A percentile compares a stretch with the other conserved stretches of the same genome.
Evolutionary conservation across 2,113 vertebrate species (phyloP).

Genomic region (Actenoides hombroni): DNA sequence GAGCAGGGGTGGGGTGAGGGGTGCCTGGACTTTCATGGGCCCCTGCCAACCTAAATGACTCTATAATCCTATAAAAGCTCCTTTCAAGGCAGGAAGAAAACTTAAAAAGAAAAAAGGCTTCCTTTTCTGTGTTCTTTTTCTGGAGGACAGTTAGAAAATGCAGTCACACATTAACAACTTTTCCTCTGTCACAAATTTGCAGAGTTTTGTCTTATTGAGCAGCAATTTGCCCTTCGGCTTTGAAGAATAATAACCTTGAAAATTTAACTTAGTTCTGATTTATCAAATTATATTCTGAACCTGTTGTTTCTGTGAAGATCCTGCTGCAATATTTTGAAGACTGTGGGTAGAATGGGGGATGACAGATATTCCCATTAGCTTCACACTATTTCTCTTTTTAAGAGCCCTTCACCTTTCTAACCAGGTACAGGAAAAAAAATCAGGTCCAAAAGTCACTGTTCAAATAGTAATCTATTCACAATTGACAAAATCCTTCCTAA

Average conservation of each 20-base stretch:
- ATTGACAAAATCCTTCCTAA: background rate
- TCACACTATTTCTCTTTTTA: background rate
- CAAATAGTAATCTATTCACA: background rate
- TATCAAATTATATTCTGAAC: background rate
- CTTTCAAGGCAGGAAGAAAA: background rate
- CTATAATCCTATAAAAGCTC: background rate
- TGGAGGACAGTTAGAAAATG: background rate
- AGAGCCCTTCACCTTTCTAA: background rate
- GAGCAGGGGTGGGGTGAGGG: background rate
- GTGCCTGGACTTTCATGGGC: background rate
- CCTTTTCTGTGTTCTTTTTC: background rate
- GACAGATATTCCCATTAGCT: background rate
- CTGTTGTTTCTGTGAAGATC: background rate
- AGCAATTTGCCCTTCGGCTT: background rate
- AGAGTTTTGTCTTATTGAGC: background rate
- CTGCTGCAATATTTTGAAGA: background rate
- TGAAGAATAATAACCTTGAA: background rate
- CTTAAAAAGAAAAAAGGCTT: background rate
- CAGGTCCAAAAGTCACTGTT: background rate
- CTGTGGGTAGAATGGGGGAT: background rate
- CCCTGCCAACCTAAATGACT: background rate
- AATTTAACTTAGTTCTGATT: background rate
- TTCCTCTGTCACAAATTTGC: background rate
- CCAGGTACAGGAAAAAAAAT: background rate
- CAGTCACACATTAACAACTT: accelerated